Percentiles rank a stretch among this genome's conserved stretches.
Conservation (phyloP, 2,113 vertebrate species). For the Dolichotis patagonum region DNA sequence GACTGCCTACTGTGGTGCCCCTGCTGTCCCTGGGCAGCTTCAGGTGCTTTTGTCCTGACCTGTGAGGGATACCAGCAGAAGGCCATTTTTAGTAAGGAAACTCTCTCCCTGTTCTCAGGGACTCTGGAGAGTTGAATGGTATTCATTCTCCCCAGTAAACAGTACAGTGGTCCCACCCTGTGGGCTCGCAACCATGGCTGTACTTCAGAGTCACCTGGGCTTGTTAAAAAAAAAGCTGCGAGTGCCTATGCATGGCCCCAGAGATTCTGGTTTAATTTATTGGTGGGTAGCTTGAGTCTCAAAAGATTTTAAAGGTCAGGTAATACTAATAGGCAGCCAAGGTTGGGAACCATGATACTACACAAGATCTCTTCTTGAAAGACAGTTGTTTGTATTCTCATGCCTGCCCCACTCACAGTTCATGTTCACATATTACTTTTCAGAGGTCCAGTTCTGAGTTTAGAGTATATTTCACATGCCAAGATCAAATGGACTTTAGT, state of each 20-base stretch:
- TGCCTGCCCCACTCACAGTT: background rate
- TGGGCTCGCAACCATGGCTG: background rate
- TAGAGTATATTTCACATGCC: constrained; percentile 4
- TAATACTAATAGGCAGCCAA: background rate
- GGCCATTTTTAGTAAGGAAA: constrained; percentile 47
- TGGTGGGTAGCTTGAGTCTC: background rate
- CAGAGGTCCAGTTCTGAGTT: constrained; percentile 27
- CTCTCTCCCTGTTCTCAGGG: background rate
- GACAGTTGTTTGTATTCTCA: background rate
- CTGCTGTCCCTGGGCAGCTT: background rate
- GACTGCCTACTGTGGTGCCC: background rate
- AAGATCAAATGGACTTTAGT: constrained; percentile 6
- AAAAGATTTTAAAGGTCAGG: background rate
- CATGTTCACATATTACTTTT: background rate
- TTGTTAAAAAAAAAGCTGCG: constrained; percentile 32
- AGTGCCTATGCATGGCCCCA: background rate
- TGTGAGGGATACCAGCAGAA: background rate
- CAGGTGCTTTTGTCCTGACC: background rate
- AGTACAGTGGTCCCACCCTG: background rate
- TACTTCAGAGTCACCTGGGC: constrained; percentile 3
- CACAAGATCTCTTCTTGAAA: background rate
- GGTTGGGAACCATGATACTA: background rate
- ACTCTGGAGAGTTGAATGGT: constrained; percentile 21
- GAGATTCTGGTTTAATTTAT: constrained; percentile 30
- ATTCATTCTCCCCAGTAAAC: background rate